Base-by-base conservation (phyloP, 2,888 invertebrate genomes). In the Acanthoscelides obtectus region DNA sequence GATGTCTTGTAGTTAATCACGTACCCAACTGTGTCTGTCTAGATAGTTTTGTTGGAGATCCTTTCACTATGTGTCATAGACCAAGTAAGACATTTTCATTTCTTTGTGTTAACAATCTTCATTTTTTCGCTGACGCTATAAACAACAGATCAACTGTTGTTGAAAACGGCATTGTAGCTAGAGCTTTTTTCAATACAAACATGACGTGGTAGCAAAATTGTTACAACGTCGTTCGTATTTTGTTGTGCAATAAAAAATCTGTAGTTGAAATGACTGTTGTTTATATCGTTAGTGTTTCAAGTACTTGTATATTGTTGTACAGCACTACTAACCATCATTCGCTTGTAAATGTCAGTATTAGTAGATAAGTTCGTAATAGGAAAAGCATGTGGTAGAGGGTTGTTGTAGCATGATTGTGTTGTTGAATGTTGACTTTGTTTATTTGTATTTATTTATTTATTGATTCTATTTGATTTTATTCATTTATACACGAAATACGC, bases 21-120 rank as follows among this genome's bases (percentile, higher is more conserved):
- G 90, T 92, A 73, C 93, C 93, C 0, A 91, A 92, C 80, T 93
- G 93, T 82, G 89, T 90, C 68, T 94, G 93, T 80, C 86, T 90
- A 74, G 87, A 89, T 76, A 90, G 90, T 67, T 90, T 88, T 79
- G 88, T 88, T 67, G 93, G 93, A 72, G 90, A 93, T 87, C 91
- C 93, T 12, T 91, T 92, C 80, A 86, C 87, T 22, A 86, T 87
- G 72, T 92, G 91, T 83, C 84, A 86, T 64, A 87, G 85, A 67
- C 80, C 83, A 87, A 86, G 91, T 91, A 89, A 90, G 89, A 76
- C 75, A 81, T 81, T 67, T 82, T 78, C 22, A n/a, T 63, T 69
- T 67, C 63, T 22, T 70, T 71, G 21, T 69, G 45, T 65, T 74
- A 73, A 73, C 69, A n/a, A 70, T 67, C 68, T 68, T 22, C 22